Evolutionary conservation across 2,888 invertebrate genomes (phyloP).

Genomic region (Hypena proboscidalis): DNA sequence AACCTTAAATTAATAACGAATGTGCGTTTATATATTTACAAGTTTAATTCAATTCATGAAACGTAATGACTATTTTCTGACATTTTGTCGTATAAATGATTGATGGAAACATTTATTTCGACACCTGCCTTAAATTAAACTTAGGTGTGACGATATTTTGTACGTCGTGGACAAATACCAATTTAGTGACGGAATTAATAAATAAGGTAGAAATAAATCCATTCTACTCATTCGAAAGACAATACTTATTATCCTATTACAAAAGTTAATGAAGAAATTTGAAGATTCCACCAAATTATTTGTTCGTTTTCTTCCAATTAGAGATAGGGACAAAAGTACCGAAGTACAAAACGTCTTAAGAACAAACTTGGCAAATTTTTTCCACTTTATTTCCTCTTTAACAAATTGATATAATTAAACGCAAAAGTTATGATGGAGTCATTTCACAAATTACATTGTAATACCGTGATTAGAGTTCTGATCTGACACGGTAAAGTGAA

Average conservation of each 20-base stretch:
- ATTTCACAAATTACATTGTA: slow-evolving; percentile 51
- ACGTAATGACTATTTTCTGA: no score
- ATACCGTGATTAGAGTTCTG: slow-evolving; percentile 45
- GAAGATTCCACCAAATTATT: slow-evolving; percentile 59
- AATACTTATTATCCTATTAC: slow-evolving; percentile 67
- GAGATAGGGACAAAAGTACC: slow-evolving; percentile 54
- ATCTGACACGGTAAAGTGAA: slow-evolving; percentile 25
- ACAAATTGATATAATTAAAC: slow-evolving; percentile 52
- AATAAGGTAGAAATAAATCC: slow-evolving; percentile 44
- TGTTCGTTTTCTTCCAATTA: slow-evolving; percentile 63
- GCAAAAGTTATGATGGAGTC: slow-evolving; percentile 51
- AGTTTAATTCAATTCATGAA: no score
- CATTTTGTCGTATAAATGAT: no score
- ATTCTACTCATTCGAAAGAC: slow-evolving; percentile 54
- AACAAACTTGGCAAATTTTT: slow-evolving; percentile 54
- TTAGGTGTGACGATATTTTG: slow-evolving; percentile 1
- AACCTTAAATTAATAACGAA: no score
- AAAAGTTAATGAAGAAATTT: slow-evolving; percentile 65
- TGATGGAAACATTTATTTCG: background rate
- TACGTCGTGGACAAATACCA: slow-evolving; percentile 17
- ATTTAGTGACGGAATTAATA: slow-evolving; percentile 21
- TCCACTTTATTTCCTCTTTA: slow-evolving; percentile 46
- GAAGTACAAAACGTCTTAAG: slow-evolving; percentile 53
- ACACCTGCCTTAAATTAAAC: background rate
- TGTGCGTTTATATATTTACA: no score